Base-by-base conservation (phyloP, 2,113 vertebrate genomes). In the Ailurus styani region DNA sequence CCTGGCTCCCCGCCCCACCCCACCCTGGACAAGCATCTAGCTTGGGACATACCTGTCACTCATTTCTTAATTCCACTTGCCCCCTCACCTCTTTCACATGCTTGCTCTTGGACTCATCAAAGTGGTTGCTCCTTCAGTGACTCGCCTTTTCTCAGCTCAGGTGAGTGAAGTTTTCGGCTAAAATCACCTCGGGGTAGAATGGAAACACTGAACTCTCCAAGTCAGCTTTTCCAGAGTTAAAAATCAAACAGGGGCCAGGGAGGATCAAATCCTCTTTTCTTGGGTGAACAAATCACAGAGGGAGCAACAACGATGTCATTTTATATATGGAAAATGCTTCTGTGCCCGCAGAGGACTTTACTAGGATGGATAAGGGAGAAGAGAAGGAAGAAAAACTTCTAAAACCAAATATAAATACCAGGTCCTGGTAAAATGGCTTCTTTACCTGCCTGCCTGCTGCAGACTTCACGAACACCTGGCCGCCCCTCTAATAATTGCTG, bases 181-280 rank as follows among this genome's bases (percentile, higher is more conserved):
- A 79, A 85, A 25, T 29, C 18, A 50, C 11, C 5, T 12, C 2
- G 54, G 21, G 86, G 52, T 66, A 78, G 81, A 75, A 77, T 73
- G 66, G 54, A 78, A 89, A 91, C 52, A 78, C 21, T 82, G 31
- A 64, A 83, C 54, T 54, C 91, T 52, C 31, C 50, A 12, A 83
- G 37, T 47, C 79, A 84, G 14, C 73, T 95, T 95, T 94, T 93
- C 90, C 62, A n/a, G 78, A 92, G 60, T 87, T 68, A 60, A 84
- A 83, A 92, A 66, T 87, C 84, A 85, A 55, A 34, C 50, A 77
- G 47, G 8, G 6, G 23, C 62, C 31, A 37, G 20, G 52, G 68
- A 52, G 21, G 47, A 47, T 45, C n/a, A 66, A 73, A 50, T 40
- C 54, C 55, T 81, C 34, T 77, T 94, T 93, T 60, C 86, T 57